phyloP scores from a whole-genome alignment of 2,888 invertebrate species.

The Gibbula magus region DNA sequence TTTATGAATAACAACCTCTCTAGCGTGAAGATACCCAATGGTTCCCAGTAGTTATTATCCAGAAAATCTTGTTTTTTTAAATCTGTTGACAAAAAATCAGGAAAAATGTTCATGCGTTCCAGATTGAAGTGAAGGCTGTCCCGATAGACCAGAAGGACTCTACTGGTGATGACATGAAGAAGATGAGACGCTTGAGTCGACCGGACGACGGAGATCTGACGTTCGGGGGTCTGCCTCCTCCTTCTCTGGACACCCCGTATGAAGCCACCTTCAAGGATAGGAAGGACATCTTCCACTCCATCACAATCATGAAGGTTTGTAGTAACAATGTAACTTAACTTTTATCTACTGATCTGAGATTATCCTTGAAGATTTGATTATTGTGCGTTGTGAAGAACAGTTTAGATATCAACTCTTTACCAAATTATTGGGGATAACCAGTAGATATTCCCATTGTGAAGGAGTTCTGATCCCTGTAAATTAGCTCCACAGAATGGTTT shows the following conservation, averaged over 20 bases:
- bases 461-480: no score
- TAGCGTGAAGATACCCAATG: no score
- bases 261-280: conserved; percentile 91
- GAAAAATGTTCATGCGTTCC: conserved; percentile 5
- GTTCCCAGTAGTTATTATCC: neutral
- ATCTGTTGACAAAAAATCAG: conserved; percentile 40
- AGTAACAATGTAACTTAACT: no score
- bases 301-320: conserved; percentile 92
- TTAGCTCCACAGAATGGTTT: no score
- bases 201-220: conserved; percentile 75
- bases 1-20: no score
- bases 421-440: no score
- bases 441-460: no score
- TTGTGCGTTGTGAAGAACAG: no score
- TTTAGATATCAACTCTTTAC: no score
- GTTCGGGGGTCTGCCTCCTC: conserved; percentile 82
- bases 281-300: conserved; percentile 91
- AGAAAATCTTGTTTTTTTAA: neutral
- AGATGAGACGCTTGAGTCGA: conserved; percentile 79
- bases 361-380: no score
- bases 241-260: conserved; percentile 84
- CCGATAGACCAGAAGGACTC: conserved; percentile 82
- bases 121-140: conserved; percentile 85
- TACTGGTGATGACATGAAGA: conserved; percentile 77
- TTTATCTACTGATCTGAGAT: no score